A percentile compares a stretch with the other conserved stretches of the same genome.
phyloP scores from a whole-genome alignment of 1,140 invertebrate species.

The Fopius arisanus region DNA sequence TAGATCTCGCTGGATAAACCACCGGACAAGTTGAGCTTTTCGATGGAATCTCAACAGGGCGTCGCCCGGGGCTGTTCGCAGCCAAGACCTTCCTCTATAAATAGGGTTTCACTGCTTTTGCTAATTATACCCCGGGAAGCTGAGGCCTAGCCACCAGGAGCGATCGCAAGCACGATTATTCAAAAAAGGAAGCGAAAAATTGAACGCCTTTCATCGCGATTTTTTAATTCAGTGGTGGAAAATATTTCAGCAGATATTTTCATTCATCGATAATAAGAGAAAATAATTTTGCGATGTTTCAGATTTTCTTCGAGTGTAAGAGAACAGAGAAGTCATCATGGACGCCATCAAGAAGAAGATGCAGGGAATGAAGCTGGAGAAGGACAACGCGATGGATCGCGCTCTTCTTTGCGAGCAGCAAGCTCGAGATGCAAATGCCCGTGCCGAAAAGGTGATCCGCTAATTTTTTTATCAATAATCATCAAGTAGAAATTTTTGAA shows the following conservation, averaged over 20 bases:
- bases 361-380: constrained; percentile 99
- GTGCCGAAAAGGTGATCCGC: constrained; percentile 85
- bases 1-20: not conserved
- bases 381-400: constrained; percentile 96
- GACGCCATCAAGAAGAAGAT: constrained; percentile 99
- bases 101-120: constrained; percentile 54
- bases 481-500: too few relatives aligned
- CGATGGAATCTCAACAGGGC: constrained; percentile 11
- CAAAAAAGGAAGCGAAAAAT: too few relatives aligned
- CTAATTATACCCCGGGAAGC: constrained; percentile 56
- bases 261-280: too few relatives aligned
- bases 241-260: too few relatives aligned
- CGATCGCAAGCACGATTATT: not conserved
- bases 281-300: not conserved
- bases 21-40: constrained; percentile 2
- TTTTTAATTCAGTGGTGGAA: too few relatives aligned
- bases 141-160: too few relatives aligned
- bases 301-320: constrained; percentile 38
- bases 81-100: constrained; percentile 63
- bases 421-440: constrained; percentile 90
- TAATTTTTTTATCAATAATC: not conserved
- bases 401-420: constrained; percentile 92
- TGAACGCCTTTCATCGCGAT: too few relatives aligned
- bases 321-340: constrained; percentile 72
- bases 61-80: constrained; percentile 39